Conservation (phyloP, 2,797 vertebrate genomes). For the Varecia variegata region DNA sequence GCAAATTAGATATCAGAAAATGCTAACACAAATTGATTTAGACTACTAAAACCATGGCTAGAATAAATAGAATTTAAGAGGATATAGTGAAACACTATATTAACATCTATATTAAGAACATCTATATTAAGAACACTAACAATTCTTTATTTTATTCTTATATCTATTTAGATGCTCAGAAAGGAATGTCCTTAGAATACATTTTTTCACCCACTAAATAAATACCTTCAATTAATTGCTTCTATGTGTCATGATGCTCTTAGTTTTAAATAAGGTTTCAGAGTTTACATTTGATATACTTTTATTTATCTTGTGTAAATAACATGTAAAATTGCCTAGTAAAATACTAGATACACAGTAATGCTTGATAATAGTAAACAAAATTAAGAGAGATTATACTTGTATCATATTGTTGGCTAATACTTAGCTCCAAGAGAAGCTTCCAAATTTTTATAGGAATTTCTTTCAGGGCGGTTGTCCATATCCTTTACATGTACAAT, state of each 20-base stretch:
- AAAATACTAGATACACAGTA: neutral
- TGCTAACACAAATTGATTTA: conserved; percentile 4
- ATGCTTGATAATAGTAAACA: neutral
- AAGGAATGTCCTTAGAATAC: conserved; percentile 11
- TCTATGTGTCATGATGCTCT: neutral
- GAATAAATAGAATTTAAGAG: conserved; percentile 44
- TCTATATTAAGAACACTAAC: neutral
- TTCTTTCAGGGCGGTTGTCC: neutral
- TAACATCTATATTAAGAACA: too few relatives aligned
- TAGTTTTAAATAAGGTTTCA: conserved; percentile 32
- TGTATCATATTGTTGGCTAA: neutral
- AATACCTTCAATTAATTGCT: conserved; percentile 19
- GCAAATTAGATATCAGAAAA: conserved; percentile 45
- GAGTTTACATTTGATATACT: neutral
- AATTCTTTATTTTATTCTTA: conserved; percentile 34
- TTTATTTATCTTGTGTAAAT: conserved; percentile 1
- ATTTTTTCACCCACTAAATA: conserved; percentile 1
- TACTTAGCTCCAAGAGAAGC: neutral
- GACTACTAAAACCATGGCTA: neutral
- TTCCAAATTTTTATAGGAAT: neutral
- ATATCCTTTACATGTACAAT: neutral
- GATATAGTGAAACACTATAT: too few relatives aligned
- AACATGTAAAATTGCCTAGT: neutral
- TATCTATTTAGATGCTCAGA: neutral
- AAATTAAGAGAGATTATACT: neutral